Evolutionary conservation across 2,797 vertebrate genomes (phyloP), one percentile per base, ranked within the genome.

Genomic region (Parauchenoglanis ngamensis): DNA sequence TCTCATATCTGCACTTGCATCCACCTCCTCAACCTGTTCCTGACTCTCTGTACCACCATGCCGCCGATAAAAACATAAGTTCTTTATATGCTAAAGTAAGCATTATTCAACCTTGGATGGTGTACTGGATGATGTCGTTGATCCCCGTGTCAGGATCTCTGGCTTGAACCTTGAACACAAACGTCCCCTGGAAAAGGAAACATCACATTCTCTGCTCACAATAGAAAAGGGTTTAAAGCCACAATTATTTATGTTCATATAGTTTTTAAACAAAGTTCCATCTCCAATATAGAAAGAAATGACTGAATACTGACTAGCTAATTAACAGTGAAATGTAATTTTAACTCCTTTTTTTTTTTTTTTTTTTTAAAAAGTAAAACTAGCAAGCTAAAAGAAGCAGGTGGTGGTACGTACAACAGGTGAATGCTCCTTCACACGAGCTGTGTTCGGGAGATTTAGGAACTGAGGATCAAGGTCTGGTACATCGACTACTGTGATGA

Each of bases 391-490:
- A 68, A 35, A 15, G 8, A 67, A 72, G 21, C 25, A 13, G 25
- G 1, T 21, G 52, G 1, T 54, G 49, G 13, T 57, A 92, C 95
- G 95, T 88, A 99, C 98, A 91, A 87, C 0, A 6, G 4, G 0
- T 0, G 95, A 90, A 82, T 96, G 91, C 90, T 99, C 98, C 0
- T 89, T 0, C 84, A 99, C 93, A 0, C 40, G 92, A 4, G 76
- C 89, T 0, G 23, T 19, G 89, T 96, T 97, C 19, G 96, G 96
- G 81, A 94, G 90, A 0, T 89, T 93, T 52, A 96, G 54, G 91
- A 99, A 99, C 83, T 90, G 7, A 1, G 98, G 98, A 70, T 97
- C 88, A 19, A 97, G 92, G 90, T 99, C 95, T 40, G 97, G 84
- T 63, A 96, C 0, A 0, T 99, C 98, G 0, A 2, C 0, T 49